A percentile compares a stretch with the other conserved stretches of the same genome.
Conservation (phyloP, 2,888 invertebrate species). For the Andricus quercusramuli region DNA sequence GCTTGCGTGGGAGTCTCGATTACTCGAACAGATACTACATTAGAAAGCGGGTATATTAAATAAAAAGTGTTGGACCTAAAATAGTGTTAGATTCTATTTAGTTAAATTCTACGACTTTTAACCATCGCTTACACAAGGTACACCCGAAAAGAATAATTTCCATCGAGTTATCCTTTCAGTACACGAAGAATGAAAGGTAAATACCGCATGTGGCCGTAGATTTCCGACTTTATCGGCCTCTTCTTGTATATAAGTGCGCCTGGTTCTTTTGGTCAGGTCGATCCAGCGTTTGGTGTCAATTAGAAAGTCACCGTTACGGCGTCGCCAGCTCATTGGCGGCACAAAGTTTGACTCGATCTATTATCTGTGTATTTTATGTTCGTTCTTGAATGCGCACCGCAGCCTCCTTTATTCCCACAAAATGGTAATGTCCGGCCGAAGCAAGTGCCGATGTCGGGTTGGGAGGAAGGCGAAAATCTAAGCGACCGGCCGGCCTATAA, state of each 20-base stretch:
- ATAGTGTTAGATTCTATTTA: conserved; percentile 4
- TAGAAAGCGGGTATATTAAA: conserved; percentile 19
- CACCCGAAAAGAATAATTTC: conserved; percentile 14
- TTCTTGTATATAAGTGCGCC: background rate
- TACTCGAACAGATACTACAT: background rate
- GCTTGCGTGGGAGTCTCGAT: conserved; percentile 31
- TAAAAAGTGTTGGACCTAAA: conserved; percentile 12
- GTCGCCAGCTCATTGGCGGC: conserved; percentile 36
- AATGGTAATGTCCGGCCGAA: conserved; percentile 48
- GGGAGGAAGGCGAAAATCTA: conserved; percentile 16
- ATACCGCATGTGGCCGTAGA: conserved; percentile 23
- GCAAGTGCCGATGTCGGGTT: conserved; percentile 5
- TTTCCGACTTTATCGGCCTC: conserved; percentile 24
- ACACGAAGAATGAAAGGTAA: conserved; percentile 23
- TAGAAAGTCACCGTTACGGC: conserved; percentile 32
- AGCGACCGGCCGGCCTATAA: background rate
- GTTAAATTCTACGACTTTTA: conserved; percentile 14
- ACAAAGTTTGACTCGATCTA: conserved; percentile 43
- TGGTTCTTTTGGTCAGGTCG: background rate
- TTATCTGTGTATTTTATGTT: conserved; percentile 56
- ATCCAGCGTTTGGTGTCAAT: conserved; percentile 22
- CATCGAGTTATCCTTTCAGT: background rate
- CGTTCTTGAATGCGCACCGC: background rate
- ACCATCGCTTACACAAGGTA: conserved; percentile 2
- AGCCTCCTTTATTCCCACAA: conserved; percentile 49